Evolutionary conservation across 2,888 invertebrate genomes (phyloP), one percentile per base, ranked within the genome.

Genomic region (Drosophila rubida): DNA sequence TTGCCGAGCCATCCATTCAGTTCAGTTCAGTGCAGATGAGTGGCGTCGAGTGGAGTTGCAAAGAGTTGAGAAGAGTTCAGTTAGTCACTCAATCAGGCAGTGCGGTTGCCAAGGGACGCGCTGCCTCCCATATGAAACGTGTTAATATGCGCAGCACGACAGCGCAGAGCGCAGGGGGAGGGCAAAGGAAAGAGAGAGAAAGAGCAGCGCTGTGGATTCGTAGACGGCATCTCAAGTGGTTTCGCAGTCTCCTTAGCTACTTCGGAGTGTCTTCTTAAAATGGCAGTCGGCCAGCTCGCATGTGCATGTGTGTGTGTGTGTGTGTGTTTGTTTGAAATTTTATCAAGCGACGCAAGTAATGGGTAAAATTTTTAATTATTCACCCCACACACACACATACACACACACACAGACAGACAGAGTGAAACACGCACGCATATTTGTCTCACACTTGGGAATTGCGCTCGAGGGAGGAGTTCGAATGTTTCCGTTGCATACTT

Each of bases 331-430:
- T 76, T 80, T 78, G 79, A 89, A 87, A 87, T 83, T 75, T 81
- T 81, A 83, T 77, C 79, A 84, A 86, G 89, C 80, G 73, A 55
- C 66, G 74, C 80, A 83, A 88, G 89, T 86, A 86, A 87, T 86
- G 88, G 76, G 73, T 80, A 73, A 79, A 75, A 86, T 86, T 86
- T 86, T 83, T 86, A 86, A 90, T 90, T 90, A 90, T 86, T 72
- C 77, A 76, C 71, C 67, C 66, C 50, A 19, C 3, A 35, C 39
- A 25, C 6, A 37, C 9, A 19, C 50, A 14, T 58, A 53, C 42
- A 48, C 32, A 50, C 48, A 19, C 39, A 42, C 50, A 55, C 45
- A 44, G 32, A 23, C 37, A n/a, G 37, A 35, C n/a, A n/a, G n/a
- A n/a, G n/a, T n/a, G n/a, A n/a, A n/a, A n/a, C 6, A 27, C 45